These are phyloP conservation scores for Albula glossodonta DNA, from an alignment of 2,113 vertebrate genomes.

Conservation along the genomic window DNA sequence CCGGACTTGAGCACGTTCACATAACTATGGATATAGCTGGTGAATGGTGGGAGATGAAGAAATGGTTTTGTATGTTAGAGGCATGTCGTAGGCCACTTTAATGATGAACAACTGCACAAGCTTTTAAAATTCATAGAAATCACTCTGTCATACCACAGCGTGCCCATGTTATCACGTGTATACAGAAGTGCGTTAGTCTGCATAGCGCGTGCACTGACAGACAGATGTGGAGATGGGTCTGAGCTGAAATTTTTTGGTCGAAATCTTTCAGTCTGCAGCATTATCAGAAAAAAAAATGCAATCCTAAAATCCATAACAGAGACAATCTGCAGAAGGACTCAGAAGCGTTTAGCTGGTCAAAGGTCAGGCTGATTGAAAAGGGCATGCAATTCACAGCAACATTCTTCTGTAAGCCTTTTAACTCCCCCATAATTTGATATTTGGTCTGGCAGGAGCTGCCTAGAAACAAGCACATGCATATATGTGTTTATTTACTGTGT, in stretches of 20 bases:
- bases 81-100: too few relatives aligned
- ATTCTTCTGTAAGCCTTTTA: neutral
- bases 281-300: conserved; percentile 12
- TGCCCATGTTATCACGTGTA: too few relatives aligned
- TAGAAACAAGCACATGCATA: neutral
- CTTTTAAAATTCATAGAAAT: too few relatives aligned
- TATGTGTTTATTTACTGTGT: too few relatives aligned
- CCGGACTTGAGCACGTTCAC: too few relatives aligned
- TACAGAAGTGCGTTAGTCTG: neutral
- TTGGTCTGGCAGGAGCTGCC: neutral
- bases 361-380: neutral
- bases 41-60: too few relatives aligned
- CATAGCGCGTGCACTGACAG: neutral
- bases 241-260: neutral
- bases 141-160: too few relatives aligned
- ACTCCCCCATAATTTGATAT: neutral
- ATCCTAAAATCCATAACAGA: neutral
- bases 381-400: neutral
- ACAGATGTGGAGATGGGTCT: neutral
- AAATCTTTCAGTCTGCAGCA: neutral
- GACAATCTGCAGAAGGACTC: neutral
- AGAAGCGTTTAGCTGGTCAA: neutral
- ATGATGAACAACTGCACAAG: too few relatives aligned
- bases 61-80: too few relatives aligned
- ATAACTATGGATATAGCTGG: too few relatives aligned